These are phyloP conservation scores for Acipenser transmontanus DNA, from an alignment of 2,797 vertebrate species.

Conservation along the genomic window DNA sequence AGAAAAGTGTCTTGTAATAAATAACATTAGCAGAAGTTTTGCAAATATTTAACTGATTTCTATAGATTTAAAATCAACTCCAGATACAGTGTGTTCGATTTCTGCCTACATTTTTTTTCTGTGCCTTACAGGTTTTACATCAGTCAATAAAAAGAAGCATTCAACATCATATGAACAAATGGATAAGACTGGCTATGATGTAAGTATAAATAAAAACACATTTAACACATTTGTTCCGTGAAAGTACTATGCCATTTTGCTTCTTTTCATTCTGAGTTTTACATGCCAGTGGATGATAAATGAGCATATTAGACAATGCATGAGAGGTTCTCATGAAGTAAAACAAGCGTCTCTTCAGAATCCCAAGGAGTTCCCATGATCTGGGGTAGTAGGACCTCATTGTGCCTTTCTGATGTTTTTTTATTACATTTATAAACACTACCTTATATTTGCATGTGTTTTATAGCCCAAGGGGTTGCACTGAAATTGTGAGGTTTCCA, in stretches of 20 bases:
- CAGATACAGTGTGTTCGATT: background rate
- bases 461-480: conserved; percentile 53
- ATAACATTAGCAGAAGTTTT: background rate
- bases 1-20: conserved; percentile 8
- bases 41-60: too few relatives aligned
- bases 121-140: conserved; percentile 5
- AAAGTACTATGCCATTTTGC: conserved; percentile 63
- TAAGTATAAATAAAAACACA: conserved; percentile 35
- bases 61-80: too few relatives aligned
- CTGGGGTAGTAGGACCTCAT: conserved; percentile 68
- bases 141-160: background rate
- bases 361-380: conserved; percentile 82
- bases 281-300: conserved; percentile 70
- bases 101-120: background rate
- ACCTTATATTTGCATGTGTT: conserved; percentile 73
- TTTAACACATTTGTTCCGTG: conserved; percentile 28
- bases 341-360: conserved; percentile 91
- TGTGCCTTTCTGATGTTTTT: conserved; percentile 75
- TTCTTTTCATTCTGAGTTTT: conserved; percentile 55
- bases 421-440: conserved; percentile 75
- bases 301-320: conserved; percentile 60
- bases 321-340: conserved; percentile 66
- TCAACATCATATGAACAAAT: conserved; percentile 33
- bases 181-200: conserved; percentile 49
- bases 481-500: conserved; percentile 60